A percentile compares a stretch with the other conserved stretches of the same genome.
These are phyloP conservation scores for Herpailurus yagouaroundi DNA, from an alignment of 2,113 vertebrate genomes.

Conservation along the genomic window DNA sequence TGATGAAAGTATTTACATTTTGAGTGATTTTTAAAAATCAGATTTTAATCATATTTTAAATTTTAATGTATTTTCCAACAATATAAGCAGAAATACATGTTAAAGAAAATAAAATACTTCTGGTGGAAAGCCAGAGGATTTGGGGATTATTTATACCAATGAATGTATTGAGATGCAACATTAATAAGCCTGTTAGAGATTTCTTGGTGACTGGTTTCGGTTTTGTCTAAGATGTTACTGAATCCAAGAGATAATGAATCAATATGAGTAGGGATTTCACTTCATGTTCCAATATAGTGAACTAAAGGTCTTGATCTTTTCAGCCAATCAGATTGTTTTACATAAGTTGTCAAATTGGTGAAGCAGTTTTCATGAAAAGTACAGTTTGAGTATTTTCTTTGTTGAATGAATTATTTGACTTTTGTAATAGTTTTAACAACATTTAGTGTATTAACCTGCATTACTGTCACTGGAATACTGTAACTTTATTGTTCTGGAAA, in stretches of 20 bases:
- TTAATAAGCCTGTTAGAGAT: not conserved
- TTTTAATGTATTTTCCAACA: conserved; percentile 52
- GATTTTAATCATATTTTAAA: conserved; percentile 51
- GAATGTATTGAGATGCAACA: not conserved
- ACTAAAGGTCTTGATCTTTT: conserved; percentile 21
- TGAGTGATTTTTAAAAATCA: conserved; percentile 1
- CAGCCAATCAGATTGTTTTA: not conserved
- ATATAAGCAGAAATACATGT: not conserved
- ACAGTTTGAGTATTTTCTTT: not conserved
- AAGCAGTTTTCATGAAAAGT: conserved; percentile 18
- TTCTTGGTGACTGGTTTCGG: not conserved
- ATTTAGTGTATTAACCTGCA: not conserved
- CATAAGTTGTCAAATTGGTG: not conserved
- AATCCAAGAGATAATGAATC: not conserved
- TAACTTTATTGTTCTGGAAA: not conserved
- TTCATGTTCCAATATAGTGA: not conserved
- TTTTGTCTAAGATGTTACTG: conserved; percentile 30
- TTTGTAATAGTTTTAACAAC: not conserved
- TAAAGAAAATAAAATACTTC: conserved; percentile 48
- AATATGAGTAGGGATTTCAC: not conserved
- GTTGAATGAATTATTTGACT: not conserved
- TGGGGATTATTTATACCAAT: not conserved
- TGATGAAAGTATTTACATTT: conserved; percentile 23
- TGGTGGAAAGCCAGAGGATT: not conserved
- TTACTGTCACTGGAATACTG: not conserved